Base-by-base conservation (phyloP, 2,113 vertebrate genomes). In the Leptodactylus fuscus region DNA sequence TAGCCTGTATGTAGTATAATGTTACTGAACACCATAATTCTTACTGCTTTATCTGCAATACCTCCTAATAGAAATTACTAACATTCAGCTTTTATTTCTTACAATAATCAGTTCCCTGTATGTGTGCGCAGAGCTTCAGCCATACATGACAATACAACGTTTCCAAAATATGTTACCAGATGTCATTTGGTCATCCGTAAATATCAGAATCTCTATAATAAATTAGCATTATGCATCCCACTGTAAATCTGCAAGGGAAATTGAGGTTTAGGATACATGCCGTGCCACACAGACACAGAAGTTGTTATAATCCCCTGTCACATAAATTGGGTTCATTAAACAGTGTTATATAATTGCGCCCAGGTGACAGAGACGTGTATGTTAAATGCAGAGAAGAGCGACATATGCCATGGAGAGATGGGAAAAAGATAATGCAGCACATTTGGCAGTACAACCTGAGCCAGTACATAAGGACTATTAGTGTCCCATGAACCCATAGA, bases 341-440 rank as follows among this genome's bases (percentile, higher is more conserved):
- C 74, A 77, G 24, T 77, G 27, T 77, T 51, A 77, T 34, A 77
- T 77, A 77, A 77, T 48, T 74, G 71, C 6, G 71, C 38, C n/a
- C 71, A 74, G 71, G 71, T 74, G 71, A 74, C 71, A 48, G n/a
- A 7, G n/a, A 74, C 24, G 24, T 48, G 71, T 48, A 74, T 48
- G 44, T 13, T 27, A 74, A 46, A 41, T 69, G 16, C 18, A 70
- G 24, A 71, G 46, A 32, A 73, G 48, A 82, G 48, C 46, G 67
- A 27, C 81, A 82, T 82, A 82, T 82, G 81, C 32, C 81, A 38
- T n/a, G 32, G 65, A 71, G 27, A 82, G n/a, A 29, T 38, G 29
- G 81, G 65, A 32, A 53, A 62, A 20, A 51, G 13, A 53, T 53
- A 69, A 49, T 5, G 29, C 38, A 71, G 44, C 65, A 32, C 48